Conservation (phyloP, 2,888 invertebrate species). For the Orgyia antiqua region DNA sequence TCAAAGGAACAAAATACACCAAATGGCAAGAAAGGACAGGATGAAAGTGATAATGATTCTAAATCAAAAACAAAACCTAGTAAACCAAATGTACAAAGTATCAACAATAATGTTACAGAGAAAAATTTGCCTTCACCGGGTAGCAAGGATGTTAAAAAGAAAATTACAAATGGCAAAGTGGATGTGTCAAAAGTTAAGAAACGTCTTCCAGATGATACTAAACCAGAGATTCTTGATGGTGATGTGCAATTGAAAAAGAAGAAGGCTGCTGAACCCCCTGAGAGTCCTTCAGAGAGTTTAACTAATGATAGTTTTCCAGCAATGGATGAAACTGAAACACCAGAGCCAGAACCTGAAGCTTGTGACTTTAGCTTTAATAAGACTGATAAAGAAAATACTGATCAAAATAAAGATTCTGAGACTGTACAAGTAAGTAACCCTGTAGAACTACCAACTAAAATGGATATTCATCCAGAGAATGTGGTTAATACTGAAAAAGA, state of each 20-base stretch:
- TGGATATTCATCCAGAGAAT: slow-evolving; percentile 49
- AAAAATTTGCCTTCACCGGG: slow-evolving; percentile 61
- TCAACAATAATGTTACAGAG: slow-evolving; percentile 61
- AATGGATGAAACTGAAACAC: slow-evolving; percentile 82
- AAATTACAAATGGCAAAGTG: slow-evolving; percentile 66
- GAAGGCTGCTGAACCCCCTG: slow-evolving; percentile 73
- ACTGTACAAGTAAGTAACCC: slow-evolving; percentile 46
- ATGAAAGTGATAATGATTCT: slow-evolving; percentile 70
- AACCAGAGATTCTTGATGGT: slow-evolving; percentile 77
- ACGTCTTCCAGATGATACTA: slow-evolving; percentile 74
- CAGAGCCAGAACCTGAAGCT: slow-evolving; percentile 66
- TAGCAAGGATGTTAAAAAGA: slow-evolving; percentile 65
- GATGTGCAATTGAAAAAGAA: slow-evolving; percentile 79
- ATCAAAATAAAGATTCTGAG: slow-evolving; percentile 58
- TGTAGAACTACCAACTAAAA: slow-evolving; percentile 53
- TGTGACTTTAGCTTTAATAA: slow-evolving; percentile 72
- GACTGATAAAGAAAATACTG: slow-evolving; percentile 58
- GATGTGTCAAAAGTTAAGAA: slow-evolving; percentile 79
- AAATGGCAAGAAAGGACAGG: slow-evolving; percentile 65
- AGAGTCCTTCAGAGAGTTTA: slow-evolving; percentile 90
- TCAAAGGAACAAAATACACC: slow-evolving; percentile 85
- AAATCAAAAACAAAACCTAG: slow-evolving; percentile 54
- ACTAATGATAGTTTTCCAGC: slow-evolving; percentile 92
- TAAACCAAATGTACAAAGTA: slow-evolving; percentile 57
- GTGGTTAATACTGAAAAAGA: slow-evolving; percentile 62